phyloP scores from a whole-genome alignment of 64 coral and sea anemone species.

The Actinia equina region DNA sequence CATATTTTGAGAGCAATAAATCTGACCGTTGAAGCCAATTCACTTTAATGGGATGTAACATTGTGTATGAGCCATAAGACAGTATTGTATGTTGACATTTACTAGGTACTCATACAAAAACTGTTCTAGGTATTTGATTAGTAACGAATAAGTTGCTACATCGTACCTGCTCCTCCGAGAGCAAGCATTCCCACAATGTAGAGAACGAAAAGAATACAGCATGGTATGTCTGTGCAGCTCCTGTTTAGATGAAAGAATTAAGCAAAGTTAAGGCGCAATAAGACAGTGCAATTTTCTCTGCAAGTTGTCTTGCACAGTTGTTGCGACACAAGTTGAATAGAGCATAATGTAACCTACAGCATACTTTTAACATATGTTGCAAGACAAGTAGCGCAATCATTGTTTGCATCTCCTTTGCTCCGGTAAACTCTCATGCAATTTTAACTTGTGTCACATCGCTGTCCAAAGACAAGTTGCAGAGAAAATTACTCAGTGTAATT shows the following conservation, averaged over 20 bases:
- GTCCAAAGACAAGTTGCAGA: no score
- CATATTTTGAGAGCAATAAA: background rate
- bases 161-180: constrained; percentile 75
- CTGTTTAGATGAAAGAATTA: constrained; percentile 29
- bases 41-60: no score
- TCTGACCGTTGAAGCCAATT: background rate
- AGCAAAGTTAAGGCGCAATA: background rate
- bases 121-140: background rate
- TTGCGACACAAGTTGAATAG: no score
- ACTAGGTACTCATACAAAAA: background rate
- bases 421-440: no score
- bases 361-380: no score
- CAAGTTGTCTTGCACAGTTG: background rate
- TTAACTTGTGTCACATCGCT: no score
- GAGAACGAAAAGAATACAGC: constrained; percentile 89
- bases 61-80: background rate
- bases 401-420: no score
- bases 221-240: constrained; percentile 86
- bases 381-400: no score
- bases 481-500: no score
- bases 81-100: background rate
- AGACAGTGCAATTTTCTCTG: no score
- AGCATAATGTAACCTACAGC: no score
- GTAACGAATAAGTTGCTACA: background rate
- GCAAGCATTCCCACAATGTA: constrained; percentile 93